A percentile compares a stretch with the other conserved stretches of the same genome.
These are phyloP conservation scores for Leptobrachium leishanense DNA, from an alignment of 2,113 vertebrate genomes.

Conservation along the genomic window DNA sequence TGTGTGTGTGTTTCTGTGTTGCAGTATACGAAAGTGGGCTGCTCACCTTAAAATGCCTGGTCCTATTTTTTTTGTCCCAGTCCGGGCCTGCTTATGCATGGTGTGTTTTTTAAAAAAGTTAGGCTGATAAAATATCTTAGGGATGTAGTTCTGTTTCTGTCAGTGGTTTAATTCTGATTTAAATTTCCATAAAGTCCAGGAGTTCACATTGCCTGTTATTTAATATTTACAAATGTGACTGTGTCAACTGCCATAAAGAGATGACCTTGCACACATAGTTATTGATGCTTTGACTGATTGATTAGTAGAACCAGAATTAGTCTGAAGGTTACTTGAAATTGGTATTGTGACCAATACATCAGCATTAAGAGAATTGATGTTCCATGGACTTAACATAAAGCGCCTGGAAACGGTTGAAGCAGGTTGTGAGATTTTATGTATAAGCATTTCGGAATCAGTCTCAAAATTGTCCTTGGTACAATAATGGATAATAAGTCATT, in stretches of 20 bases:
- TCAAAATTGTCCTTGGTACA: neutral
- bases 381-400: neutral
- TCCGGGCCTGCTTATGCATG: no score
- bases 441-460: neutral
- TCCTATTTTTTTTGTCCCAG: no score
- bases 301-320: neutral
- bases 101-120: no score
- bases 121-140: no score
- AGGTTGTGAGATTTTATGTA: neutral
- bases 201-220: neutral
- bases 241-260: neutral
- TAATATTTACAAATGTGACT: neutral
- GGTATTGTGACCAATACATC: slow-evolving; percentile 19
- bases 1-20: no score
- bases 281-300: slow-evolving; percentile 19
- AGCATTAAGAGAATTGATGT: neutral
- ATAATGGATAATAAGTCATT: neutral
- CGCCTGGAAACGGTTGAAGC: neutral
- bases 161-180: no score
- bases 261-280: slow-evolving; percentile 4
- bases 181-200: no score
- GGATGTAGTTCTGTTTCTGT: no score
- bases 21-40: no score
- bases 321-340: slow-evolving; percentile 3
- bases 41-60: no score